phyloP scores from a whole-genome alignment of 2,888 invertebrate genomes.

The Troides helena region DNA sequence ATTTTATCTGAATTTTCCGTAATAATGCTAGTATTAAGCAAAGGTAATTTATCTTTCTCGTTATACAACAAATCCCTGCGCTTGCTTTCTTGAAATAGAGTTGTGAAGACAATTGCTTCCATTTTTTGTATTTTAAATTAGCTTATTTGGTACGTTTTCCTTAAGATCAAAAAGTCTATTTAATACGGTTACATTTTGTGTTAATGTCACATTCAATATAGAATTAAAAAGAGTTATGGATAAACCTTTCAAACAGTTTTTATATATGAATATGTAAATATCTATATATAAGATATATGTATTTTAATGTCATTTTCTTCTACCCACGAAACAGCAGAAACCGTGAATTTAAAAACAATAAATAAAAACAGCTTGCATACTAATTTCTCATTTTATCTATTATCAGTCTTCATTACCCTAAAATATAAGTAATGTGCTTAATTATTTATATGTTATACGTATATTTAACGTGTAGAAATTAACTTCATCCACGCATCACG shows the following conservation, averaged over 20 bases:
- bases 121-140: slow-evolving; percentile 16
- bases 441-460: not conserved
- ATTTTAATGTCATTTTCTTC: no score
- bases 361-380: not conserved
- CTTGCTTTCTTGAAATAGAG: slow-evolving; percentile 22
- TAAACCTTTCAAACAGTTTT: no score
- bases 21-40: not conserved
- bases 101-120: slow-evolving; percentile 8
- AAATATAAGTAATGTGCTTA: not conserved
- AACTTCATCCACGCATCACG: slow-evolving; percentile 18
- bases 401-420: not conserved
- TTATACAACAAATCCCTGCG: slow-evolving; percentile 24
- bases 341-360: not conserved
- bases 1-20: not conserved
- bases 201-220: no score
- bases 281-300: no score
- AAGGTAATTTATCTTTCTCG: slow-evolving; percentile 16
- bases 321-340: not conserved
- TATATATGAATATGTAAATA: no score
- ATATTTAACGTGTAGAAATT: no score
- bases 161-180: not conserved
- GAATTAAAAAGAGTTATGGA: no score
- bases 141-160: slow-evolving; percentile 5
- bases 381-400: not conserved
- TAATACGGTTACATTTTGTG: no score